phyloP scores from a whole-genome alignment of 2,113 vertebrate genomes.

The Cephalopterus ornatus region DNA sequence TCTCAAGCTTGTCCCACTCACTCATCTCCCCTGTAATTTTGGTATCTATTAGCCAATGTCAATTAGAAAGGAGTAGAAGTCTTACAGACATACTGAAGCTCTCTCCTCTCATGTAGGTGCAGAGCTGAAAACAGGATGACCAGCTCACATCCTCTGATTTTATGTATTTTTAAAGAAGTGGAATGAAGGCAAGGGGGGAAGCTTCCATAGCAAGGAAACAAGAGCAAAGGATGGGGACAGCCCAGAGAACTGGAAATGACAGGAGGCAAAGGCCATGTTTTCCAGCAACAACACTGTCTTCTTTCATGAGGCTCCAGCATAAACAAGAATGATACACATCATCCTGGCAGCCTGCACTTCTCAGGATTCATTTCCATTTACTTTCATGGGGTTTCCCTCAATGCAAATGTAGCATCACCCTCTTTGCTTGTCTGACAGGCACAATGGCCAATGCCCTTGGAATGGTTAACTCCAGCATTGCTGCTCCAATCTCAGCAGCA shows the following conservation, averaged over 20 bases:
- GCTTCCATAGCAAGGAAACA: not conserved
- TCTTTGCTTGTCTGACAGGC: not conserved
- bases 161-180: not conserved
- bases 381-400: not conserved
- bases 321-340: not conserved
- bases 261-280: not conserved
- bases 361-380: not conserved
- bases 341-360: not conserved
- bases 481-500: not conserved
- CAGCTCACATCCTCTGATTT: not conserved
- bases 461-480: not conserved
- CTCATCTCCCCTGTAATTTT: not conserved
- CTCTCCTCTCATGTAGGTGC: not conserved
- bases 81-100: not conserved
- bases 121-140: not conserved
- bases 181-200: not conserved
- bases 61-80: not conserved
- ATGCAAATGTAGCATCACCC: not conserved
- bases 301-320: not conserved
- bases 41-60: not conserved
- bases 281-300: not conserved
- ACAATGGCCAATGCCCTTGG: not conserved
- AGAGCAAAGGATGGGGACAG: not conserved
- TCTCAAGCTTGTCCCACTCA: not conserved
- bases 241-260: not conserved